Conservation (phyloP, 2,113 vertebrate genomes). For the Aegithalos caudatus region DNA sequence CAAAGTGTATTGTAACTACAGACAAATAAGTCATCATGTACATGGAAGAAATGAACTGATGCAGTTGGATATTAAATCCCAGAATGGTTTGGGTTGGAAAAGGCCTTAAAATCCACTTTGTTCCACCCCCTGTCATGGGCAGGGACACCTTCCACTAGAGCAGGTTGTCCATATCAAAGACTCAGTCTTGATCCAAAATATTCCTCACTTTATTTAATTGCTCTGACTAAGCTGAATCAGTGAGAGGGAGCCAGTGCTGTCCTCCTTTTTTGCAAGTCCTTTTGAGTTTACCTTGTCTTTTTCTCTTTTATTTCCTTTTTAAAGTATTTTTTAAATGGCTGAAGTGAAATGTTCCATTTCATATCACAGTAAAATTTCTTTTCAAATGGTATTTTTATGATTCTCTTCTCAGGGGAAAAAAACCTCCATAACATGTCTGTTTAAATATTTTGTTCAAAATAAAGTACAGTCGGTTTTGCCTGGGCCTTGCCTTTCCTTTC, state of each 20-base stretch:
- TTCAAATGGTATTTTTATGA: background rate
- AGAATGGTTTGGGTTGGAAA: background rate
- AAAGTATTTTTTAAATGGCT: background rate
- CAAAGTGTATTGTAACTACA: background rate
- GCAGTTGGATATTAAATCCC: background rate
- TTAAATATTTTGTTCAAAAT: background rate
- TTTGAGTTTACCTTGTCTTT: background rate
- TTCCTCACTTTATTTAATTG: background rate
- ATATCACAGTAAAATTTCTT: background rate
- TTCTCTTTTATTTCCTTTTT: accelerated
- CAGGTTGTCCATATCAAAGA: background rate
- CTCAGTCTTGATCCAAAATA: background rate
- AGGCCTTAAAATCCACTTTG: background rate
- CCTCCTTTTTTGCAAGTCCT: background rate
- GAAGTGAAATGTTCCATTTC: background rate
- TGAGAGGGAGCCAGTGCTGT: background rate
- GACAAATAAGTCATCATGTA: background rate
- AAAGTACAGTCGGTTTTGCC: background rate
- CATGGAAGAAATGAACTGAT: background rate
- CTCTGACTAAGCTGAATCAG: background rate
- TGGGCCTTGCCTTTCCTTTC: accelerated
- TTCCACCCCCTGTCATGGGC: background rate
- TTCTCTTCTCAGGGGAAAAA: background rate
- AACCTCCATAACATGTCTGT: accelerated
- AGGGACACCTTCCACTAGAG: background rate